phyloP scores from a whole-genome alignment of 2,888 invertebrate species.

The Pedicia rivosa region DNA sequence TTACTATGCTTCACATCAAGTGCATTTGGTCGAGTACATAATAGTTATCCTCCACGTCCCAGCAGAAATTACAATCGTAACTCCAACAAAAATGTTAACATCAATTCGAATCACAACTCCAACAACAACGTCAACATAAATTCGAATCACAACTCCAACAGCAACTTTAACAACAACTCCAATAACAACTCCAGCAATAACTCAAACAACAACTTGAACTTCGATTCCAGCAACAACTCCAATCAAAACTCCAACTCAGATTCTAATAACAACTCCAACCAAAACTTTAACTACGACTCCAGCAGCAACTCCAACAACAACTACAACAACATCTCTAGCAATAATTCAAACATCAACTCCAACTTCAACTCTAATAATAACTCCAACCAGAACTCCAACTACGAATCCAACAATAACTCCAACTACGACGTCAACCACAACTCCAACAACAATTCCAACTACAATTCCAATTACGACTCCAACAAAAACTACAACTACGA shows the following conservation, averaged over 20 bases:
- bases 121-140: constrained; percentile 11
- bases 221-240: no score
- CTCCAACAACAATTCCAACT: neutral
- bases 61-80: no score
- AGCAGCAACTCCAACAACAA: neutral
- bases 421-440: neutral
- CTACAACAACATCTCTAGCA: neutral
- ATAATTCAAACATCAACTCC: no score
- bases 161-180: constrained; percentile 10
- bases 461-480: neutral
- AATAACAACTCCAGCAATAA: neutral
- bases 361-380: neutral
- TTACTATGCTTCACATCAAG: no score
- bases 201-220: neutral
- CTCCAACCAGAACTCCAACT: neutral
- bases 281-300: neutral
- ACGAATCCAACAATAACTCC: neutral
- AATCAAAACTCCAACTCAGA: no score
- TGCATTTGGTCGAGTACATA: no score
- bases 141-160: constrained; percentile 10
- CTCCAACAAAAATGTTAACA: neutral
- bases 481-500: neutral
- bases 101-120: neutral
- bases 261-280: no score
- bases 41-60: no score